phyloP scores from a whole-genome alignment of 1,140 invertebrate genomes.

The Lucilia cuprina region DNA sequence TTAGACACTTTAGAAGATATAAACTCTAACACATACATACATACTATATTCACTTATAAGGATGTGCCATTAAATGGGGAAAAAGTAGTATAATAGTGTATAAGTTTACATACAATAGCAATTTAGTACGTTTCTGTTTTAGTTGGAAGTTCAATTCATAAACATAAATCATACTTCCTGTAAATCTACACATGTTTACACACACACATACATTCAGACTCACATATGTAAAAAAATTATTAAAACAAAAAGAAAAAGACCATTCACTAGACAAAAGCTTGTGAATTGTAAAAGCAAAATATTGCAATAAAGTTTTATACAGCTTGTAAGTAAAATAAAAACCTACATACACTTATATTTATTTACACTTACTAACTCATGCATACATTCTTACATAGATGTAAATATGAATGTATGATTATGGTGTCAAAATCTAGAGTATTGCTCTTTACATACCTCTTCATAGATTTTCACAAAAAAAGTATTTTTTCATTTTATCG shows the following conservation, averaged over 20 bases:
- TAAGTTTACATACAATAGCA: background rate
- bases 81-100: background rate
- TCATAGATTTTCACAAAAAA: background rate
- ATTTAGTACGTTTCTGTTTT: background rate
- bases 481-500: background rate
- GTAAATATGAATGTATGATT: background rate
- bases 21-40: background rate
- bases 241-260: background rate
- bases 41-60: background rate
- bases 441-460: background rate
- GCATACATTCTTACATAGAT: background rate
- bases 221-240: background rate
- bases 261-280: background rate
- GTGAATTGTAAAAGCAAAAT: background rate
- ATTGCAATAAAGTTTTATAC: conserved; percentile 8
- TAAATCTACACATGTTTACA: conserved; percentile 25
- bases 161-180: conserved; percentile 34
- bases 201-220: background rate
- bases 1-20: conserved; percentile 23
- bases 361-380: too few relatives aligned
- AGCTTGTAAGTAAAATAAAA: background rate
- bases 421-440: conserved; percentile 16
- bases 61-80: background rate
- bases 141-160: conserved; percentile 25
- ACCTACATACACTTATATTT: background rate